Evolutionary conservation across 2,888 invertebrate genomes (phyloP).

Genomic region (Mamestra brassicae): DNA sequence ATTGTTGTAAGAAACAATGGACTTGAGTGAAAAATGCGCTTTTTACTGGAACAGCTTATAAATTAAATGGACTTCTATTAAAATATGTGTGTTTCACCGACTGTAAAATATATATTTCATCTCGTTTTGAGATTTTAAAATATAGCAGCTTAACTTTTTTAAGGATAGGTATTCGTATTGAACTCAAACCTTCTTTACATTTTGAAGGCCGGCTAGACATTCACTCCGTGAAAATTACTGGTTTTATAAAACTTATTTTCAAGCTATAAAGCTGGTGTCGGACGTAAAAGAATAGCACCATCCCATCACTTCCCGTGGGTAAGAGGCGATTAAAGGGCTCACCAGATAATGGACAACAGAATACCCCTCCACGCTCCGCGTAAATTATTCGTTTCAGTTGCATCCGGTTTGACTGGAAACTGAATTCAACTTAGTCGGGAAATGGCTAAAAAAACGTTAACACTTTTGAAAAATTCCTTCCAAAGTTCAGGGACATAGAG

Average conservation of each 20-base stretch:
- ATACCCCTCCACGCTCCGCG: not conserved
- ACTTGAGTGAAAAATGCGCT: slow-evolving; percentile 54
- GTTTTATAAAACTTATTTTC: not conserved
- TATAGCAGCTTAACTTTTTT: not conserved
- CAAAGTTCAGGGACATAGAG: not conserved
- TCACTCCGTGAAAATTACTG: not conserved
- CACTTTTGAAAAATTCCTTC: not conserved
- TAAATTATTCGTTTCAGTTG: not conserved
- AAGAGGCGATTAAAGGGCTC: too few species aligned
- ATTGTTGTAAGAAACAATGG: slow-evolving; percentile 63
- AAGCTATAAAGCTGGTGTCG: too few species aligned
- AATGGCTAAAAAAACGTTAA: not conserved
- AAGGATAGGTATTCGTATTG: not conserved
- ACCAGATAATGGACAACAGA: too few species aligned
- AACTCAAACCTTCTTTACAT: not conserved
- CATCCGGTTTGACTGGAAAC: not conserved
- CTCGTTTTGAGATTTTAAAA: not conserved
- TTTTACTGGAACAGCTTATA: slow-evolving; percentile 46
- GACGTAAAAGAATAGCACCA: too few species aligned
- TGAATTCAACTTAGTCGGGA: not conserved
- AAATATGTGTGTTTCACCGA: slow-evolving; percentile 1
- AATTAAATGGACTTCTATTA: slow-evolving; percentile 37
- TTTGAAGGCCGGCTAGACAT: not conserved
- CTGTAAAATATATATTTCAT: not conserved
- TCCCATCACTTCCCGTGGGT: too few species aligned